Percentiles rank a stretch among this genome's conserved stretches.
phyloP scores from a whole-genome alignment of 1,140 invertebrate species.

The Saccostrea cuccullata region DNA sequence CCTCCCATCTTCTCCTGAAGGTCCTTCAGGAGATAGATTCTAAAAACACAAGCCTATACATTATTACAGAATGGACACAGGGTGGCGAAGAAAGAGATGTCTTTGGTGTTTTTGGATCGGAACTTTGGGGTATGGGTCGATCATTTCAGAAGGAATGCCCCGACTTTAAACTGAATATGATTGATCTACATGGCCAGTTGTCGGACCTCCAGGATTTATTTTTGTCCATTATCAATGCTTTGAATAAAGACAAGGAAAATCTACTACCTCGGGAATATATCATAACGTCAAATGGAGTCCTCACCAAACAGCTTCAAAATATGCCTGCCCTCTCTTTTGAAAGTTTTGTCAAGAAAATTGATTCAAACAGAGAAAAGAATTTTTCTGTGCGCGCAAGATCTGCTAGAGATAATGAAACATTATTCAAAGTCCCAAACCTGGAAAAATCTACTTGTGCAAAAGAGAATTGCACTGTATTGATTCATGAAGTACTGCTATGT shows the following conservation, averaged over 20 bases:
- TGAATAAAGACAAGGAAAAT: not conserved
- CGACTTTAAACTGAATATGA: not conserved
- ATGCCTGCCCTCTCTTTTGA: not conserved
- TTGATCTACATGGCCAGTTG: not conserved
- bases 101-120: not conserved
- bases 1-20: not conserved
- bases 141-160: not conserved
- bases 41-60: not conserved
- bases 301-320: not conserved
- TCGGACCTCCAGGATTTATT: not conserved
- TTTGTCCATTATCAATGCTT: not conserved
- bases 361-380: not conserved
- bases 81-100: not conserved
- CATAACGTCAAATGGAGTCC: not conserved
- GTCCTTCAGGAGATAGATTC: not conserved
- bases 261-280: not conserved
- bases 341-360: not conserved
- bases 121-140: not conserved
- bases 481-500: not conserved
- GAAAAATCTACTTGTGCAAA: not conserved
- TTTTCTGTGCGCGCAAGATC: not conserved
- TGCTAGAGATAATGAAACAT: not conserved
- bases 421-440: not conserved
- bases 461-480: not conserved
- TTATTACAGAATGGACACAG: constrained; percentile 14